A percentile compares a stretch with the other conserved stretches of the same genome.
Conservation (phyloP, 2,113 vertebrate species). For the Ophthalmolycus amberensis region DNA sequence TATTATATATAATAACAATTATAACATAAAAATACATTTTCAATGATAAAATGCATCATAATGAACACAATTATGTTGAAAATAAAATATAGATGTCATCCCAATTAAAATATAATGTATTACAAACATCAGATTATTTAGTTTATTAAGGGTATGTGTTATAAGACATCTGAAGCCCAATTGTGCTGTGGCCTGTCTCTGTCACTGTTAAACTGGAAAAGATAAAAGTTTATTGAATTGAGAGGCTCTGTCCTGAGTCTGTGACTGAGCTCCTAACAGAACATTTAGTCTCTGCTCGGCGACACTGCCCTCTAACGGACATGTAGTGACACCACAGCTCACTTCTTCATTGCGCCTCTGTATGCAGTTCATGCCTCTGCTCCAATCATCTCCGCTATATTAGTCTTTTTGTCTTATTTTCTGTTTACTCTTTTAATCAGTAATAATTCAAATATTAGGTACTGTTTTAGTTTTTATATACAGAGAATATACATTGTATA, state of each 20-base stretch:
- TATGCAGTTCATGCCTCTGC: neutral
- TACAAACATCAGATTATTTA: neutral
- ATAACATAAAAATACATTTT: neutral
- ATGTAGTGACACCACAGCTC: neutral
- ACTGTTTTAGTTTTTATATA: neutral
- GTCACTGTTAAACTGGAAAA: neutral
- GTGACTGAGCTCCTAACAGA: neutral
- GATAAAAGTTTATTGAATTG: neutral
- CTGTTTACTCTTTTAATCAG: neutral
- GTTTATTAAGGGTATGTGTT: neutral
- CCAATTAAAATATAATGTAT: neutral
- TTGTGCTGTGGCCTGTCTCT: neutral
- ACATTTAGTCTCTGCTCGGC: neutral
- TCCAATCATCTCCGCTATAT: neutral
- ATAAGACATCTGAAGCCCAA: neutral
- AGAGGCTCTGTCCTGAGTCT: neutral
- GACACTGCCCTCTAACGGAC: constrained; percentile 56
- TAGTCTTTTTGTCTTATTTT: neutral
- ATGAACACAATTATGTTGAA: neutral
- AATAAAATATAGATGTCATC: neutral
- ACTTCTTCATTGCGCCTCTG: neutral
- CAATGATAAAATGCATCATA: neutral
- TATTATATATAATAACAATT: too few relatives aligned
- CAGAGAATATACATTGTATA: neutral
- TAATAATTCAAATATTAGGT: neutral